Evolutionary conservation across 2,888 invertebrate species (phyloP).

Genomic region (Rhabditophanes sp.): DNA sequence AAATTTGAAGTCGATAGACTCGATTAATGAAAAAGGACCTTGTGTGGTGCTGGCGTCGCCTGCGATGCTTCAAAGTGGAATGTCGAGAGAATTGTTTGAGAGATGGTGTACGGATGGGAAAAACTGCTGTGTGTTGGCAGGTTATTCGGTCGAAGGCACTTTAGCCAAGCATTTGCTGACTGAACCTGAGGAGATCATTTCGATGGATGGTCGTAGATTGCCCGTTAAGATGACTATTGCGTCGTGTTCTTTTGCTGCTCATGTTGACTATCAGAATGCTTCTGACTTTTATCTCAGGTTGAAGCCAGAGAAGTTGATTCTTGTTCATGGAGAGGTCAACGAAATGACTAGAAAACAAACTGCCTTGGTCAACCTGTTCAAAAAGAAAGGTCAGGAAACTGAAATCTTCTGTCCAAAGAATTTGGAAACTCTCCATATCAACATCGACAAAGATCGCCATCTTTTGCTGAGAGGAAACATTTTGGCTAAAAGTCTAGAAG

Average conservation of each 20-base stretch:
- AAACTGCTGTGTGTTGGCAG: slow-evolving; percentile 94
- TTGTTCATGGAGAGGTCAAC: slow-evolving; percentile 95
- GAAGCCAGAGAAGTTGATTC: slow-evolving; percentile 80
- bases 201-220: slow-evolving; percentile 83
- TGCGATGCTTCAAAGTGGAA: slow-evolving; percentile 98
- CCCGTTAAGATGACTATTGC: slow-evolving; percentile 55
- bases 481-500: too few relatives aligned
- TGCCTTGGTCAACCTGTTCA: slow-evolving; percentile 79
- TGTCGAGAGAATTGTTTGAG: slow-evolving; percentile 90
- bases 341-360: slow-evolving; percentile 92
- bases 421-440: too few relatives aligned
- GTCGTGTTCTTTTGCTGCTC: slow-evolving; percentile 97
- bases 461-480: too few relatives aligned
- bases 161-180: slow-evolving; percentile 64
- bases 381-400: too few relatives aligned
- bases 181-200: slow-evolving; percentile 89
- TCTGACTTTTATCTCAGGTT: slow-evolving; percentile 84
- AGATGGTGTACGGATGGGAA: slow-evolving; percentile 95
- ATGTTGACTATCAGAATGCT: slow-evolving; percentile 92
- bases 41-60: slow-evolving; percentile 99
- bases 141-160: slow-evolving; percentile 55
- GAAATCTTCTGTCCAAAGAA: too few relatives aligned
- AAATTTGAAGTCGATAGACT: slow-evolving; percentile 68
- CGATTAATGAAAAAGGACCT: slow-evolving; percentile 96
- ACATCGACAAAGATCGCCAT: too few relatives aligned